Conservation (phyloP, 2,113 vertebrate genomes). For the Puma concolor region DNA sequence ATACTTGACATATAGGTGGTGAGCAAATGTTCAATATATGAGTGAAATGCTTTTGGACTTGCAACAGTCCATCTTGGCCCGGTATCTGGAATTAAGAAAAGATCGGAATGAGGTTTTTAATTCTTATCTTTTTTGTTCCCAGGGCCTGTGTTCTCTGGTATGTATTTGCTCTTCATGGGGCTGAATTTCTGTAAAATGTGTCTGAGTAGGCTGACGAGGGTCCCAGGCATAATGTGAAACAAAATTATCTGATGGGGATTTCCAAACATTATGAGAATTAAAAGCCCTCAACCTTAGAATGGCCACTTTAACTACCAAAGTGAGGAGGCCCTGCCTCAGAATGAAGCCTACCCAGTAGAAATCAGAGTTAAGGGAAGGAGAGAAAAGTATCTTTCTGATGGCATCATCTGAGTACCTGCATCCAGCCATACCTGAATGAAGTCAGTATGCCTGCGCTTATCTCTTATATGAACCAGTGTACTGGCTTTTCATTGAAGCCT, state of each 20-base stretch:
- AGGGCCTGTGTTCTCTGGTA: not conserved
- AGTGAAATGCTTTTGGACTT: not conserved
- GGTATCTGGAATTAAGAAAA: not conserved
- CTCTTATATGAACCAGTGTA: not conserved
- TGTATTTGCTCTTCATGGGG: not conserved
- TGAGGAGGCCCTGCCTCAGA: not conserved
- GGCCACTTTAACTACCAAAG: not conserved
- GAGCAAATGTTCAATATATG: not conserved
- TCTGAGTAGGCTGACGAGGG: not conserved
- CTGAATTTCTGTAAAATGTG: constrained; percentile 28
- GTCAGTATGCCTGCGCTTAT: not conserved
- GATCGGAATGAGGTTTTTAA: not conserved
- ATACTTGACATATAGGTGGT: not conserved
- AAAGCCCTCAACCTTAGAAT: not conserved
- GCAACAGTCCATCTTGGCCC: not conserved
- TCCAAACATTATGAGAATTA: constrained; percentile 24
- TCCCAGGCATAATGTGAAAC: constrained; percentile 8
- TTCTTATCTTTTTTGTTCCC: not conserved
- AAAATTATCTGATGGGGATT: constrained; percentile 4
- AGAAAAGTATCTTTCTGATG: not conserved
- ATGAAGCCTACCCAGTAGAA: constrained; percentile 6
- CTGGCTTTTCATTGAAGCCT: not conserved
- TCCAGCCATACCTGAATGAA: not conserved
- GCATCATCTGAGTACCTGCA: not conserved
- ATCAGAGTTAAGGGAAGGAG: not conserved